Evolutionary conservation across 2,113 vertebrate species (phyloP).

Genomic region (Anolis carolinensis): DNA sequence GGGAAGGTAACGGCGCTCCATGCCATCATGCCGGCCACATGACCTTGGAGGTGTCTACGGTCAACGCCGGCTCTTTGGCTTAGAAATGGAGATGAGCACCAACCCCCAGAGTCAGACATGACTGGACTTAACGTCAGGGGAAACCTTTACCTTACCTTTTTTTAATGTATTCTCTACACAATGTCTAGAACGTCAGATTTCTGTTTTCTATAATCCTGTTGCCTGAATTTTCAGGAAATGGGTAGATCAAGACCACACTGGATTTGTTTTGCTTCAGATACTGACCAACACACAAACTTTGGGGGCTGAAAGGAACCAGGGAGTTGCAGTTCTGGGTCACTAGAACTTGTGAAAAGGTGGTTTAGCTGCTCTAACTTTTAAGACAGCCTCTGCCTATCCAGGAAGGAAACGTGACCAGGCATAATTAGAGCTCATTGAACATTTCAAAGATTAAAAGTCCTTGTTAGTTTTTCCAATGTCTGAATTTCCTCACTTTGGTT

Average conservation of each 20-base stretch:
- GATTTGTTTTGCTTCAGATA: background rate
- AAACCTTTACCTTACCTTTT: no score
- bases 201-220: background rate
- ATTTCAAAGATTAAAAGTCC: slow-evolving; percentile 37
- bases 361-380: slow-evolving; percentile 39
- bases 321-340: background rate
- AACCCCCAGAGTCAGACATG: no score
- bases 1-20: no score
- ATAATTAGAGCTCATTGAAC: background rate
- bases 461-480: slow-evolving; percentile 52
- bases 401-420: background rate
- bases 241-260: background rate
- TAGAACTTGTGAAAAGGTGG: background rate
- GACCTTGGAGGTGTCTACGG: no score
- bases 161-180: no score
- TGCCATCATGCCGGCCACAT: no score
- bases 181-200: background rate
- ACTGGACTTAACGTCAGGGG: no score
- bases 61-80: no score
- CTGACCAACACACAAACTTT: background rate
- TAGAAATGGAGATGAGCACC: no score
- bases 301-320: background rate
- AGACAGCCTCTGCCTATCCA: background rate
- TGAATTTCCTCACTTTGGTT: slow-evolving; percentile 48
- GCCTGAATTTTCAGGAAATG: background rate